Base-by-base conservation (phyloP, 2,113 vertebrate genomes). In the Hoplias malabaricus region DNA sequence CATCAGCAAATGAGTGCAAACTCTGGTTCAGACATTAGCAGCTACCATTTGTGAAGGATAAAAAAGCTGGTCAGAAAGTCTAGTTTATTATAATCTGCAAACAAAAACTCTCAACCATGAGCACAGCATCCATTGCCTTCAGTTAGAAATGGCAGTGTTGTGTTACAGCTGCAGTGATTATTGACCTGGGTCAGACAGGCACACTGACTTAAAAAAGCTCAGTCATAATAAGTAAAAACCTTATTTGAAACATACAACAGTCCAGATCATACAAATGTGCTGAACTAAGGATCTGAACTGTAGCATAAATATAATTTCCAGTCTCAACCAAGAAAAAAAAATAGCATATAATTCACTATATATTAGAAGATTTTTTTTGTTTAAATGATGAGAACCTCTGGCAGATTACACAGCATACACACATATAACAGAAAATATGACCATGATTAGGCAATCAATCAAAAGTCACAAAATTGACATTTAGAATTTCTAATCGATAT, bases 151-250 rank as follows among this genome's bases (percentile, higher is more conserved):
- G 12, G 54, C 62, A 29, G n/a, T 56, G 57, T 46, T 75, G 21
- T n/a, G 61, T 71, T 76, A 70, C 66, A 54, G 66, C 29, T 21
- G 6, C 8, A 42, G 48, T 57, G 40, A 59, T 14, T 4, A n/a
- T 36, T 62, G 29, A 40, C 29, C 36, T 9, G 36, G 31, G 25
- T 43, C 66, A 59, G 40, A 13, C 14, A 61, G 66, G 10, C 48
- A 40, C n/a, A 36, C n/a, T 53, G 65, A 12, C 33, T 36, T n/a
- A 3, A 56, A 61, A n/a, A 25, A 36, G 75, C 54, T 69, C 54
- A 69, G 21, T 5, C 56, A 61, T 70, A 38, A 50, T 67, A 50
- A 69, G 46, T 70, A 36, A 23, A 43, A 31, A 70, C 46, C 38
- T 57, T 46, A 5, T 70, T 40, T 50, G 40, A 46, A 27, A 53